Evolutionary conservation across 2,113 vertebrate genomes (phyloP).

Genomic region (Sphaerodactylus townsendi): DNA sequence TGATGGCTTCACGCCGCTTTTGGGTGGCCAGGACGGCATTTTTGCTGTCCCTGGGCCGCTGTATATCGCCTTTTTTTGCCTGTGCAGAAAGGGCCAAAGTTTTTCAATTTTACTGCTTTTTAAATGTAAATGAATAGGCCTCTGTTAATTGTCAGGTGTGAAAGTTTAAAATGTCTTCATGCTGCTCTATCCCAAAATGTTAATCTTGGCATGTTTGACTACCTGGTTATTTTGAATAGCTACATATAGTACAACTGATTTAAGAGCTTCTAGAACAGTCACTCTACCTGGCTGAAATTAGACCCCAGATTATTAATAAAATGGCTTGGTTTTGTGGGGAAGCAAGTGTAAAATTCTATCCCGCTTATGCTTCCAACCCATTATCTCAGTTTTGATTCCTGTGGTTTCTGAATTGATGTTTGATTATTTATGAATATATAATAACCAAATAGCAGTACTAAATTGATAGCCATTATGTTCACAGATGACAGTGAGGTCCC

Average conservation of each 20-base stretch:
- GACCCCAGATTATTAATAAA: constrained; percentile 52
- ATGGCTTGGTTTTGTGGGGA: constrained; percentile 43
- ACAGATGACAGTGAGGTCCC: neutral
- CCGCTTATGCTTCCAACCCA: constrained; percentile 15
- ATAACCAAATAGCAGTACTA: constrained; percentile 16
- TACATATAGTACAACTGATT: constrained; percentile 31
- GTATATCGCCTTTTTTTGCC: no score
- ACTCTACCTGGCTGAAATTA: constrained; percentile 39
- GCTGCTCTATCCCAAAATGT: neutral
- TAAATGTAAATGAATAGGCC: neutral
- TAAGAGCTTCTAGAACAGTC: constrained; percentile 15
- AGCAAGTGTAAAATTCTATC: constrained; percentile 39
- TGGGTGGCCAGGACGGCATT: no score
- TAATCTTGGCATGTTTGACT: constrained; percentile 2
- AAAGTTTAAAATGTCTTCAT: constrained; percentile 8
- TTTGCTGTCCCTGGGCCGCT: no score
- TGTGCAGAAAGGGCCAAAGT: no score
- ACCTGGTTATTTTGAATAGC: constrained; percentile 9
- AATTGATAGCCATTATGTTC: constrained; percentile 49
- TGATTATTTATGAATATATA: constrained; percentile 52
- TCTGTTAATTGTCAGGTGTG: neutral
- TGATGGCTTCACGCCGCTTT: no score
- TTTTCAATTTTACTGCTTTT: neutral
- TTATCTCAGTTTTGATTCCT: constrained; percentile 1
- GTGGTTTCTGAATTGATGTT: constrained; percentile 38